Conservation (phyloP, 2,113 vertebrate genomes). For the Esox niger region DNA sequence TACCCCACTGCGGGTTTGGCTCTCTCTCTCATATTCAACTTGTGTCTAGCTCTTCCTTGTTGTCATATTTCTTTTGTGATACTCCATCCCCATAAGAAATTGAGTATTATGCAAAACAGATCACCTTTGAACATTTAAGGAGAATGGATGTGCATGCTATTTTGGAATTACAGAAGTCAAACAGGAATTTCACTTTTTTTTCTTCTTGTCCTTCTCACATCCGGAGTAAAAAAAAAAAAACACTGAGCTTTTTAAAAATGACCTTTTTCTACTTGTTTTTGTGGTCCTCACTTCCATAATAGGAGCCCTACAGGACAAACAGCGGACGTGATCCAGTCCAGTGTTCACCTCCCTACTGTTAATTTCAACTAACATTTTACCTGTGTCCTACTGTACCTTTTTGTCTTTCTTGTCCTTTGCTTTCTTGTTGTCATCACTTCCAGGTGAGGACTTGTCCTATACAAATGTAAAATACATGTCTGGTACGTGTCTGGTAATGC, state of each 20-base stretch:
- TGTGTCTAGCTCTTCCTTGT: not conserved
- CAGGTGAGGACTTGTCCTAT: constrained; percentile 1
- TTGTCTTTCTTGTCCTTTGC: constrained; percentile 10
- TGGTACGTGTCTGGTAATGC: no score
- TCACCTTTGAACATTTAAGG: no score
- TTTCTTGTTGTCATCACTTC: constrained; percentile 12
- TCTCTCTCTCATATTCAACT: no score
- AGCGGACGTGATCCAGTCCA: no score
- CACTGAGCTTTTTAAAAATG: not conserved
- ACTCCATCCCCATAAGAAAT: not conserved
- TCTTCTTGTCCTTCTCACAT: not conserved
- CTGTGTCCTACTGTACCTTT: not conserved
- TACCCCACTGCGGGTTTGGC: no score
- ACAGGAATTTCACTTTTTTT: not conserved
- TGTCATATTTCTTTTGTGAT: not conserved
- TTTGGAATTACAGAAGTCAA: not conserved
- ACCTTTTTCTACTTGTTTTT: not conserved
- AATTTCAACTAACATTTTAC: not conserved
- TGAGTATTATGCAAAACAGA: not conserved
- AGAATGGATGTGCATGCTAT: not conserved
- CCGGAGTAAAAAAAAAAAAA: not conserved
- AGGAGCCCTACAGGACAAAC: constrained; percentile 1
- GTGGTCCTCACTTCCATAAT: constrained; percentile 1
- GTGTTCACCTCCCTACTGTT: no score
- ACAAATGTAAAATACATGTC: not conserved